These are phyloP conservation scores for Ceratina australensis DNA, from an alignment of 1,140 invertebrate species.

Conservation along the genomic window DNA sequence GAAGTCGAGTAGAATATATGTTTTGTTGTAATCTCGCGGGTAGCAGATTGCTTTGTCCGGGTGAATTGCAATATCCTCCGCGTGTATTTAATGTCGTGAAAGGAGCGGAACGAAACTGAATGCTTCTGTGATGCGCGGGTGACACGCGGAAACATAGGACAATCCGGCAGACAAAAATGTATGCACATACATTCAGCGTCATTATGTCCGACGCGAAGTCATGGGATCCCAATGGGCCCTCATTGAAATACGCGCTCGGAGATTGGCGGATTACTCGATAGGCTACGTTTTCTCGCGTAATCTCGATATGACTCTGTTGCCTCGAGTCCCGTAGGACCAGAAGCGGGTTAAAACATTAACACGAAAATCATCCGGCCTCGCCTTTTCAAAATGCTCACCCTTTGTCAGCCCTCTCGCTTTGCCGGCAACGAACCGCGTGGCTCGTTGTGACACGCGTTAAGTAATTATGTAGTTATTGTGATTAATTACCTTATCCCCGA, in stretches of 20 bases:
- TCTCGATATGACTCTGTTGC: conserved; percentile 38
- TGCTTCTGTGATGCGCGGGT: not conserved
- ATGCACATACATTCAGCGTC: conserved; percentile 17
- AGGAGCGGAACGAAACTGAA: conserved; percentile 13
- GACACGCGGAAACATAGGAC: conserved; percentile 3
- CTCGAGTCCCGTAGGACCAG: conserved; percentile 6
- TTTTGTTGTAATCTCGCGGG: not conserved
- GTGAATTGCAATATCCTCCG: not conserved
- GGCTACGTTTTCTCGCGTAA: conserved; percentile 40
- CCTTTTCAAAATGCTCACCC: conserved; percentile 1
- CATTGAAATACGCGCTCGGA: conserved; percentile 33
- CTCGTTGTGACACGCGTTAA: conserved; percentile 24
- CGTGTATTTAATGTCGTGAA: not conserved
- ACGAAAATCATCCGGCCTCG: conserved; percentile 3
- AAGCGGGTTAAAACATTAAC: conserved; percentile 35
- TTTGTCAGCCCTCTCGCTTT: conserved; percentile 1
- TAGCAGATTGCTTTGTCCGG: not conserved
- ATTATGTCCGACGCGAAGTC: conserved; percentile 13
- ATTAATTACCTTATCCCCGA: conserved; percentile 37
- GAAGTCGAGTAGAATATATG: not conserved
- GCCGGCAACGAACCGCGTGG: not conserved
- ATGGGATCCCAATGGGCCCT: conserved; percentile 18
- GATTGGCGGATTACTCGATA: conserved; percentile 41
- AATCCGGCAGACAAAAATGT: conserved; percentile 3
- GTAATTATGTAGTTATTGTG: conserved; percentile 41